Base-by-base conservation (phyloP, 2,888 invertebrate genomes). In the Alviniconcha strummeri region DNA sequence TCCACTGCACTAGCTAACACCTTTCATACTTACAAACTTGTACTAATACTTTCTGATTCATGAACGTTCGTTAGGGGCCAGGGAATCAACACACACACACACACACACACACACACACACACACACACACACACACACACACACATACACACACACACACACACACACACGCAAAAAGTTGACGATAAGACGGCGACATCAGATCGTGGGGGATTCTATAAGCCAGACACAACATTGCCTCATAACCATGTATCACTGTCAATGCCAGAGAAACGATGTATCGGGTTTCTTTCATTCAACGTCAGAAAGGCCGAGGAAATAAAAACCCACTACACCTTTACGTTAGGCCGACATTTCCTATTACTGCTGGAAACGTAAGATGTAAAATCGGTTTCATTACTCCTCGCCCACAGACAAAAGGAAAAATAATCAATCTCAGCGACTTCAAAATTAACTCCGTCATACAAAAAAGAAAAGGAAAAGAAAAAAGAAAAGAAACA, bases 371-470 rank as follows among this genome's bases (percentile, higher is more conserved):
- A 76, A 56, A n/a, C n/a, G 55, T 57, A n/a, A 57, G 57, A 77
- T 36, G 36, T 77, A 55, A 77, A 77, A 57, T 57, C 57, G 57
- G 57, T 77, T 77, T 77, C 77, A 77, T 77, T 77, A 77, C 77
- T 77, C 75, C 52, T 77, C 36, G 57, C 57, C 57, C 57, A n/a
- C n/a, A 77, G 60, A 56, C 13, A 57, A 55, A 75, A 36, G n/a
- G 17, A 13, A 60, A 57, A 77, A 57, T 57, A 57, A 77, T 60
- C 57, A 77, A 77, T 77, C 19, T 17, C 17, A 19, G 6, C 77
- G 60, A 77, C 77, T 77, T 57, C 77, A 60, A 77, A 77, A 77
- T 77, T 77, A 77, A 77, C 77, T 77, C 55, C 77, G n/a, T 77
- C 56, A 76, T 55, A 77, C 77, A 11, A 15, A 15, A 69, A 69